Evolutionary conservation across 1,140 invertebrate species (phyloP).

Genomic region (Heliconius melpomene): DNA sequence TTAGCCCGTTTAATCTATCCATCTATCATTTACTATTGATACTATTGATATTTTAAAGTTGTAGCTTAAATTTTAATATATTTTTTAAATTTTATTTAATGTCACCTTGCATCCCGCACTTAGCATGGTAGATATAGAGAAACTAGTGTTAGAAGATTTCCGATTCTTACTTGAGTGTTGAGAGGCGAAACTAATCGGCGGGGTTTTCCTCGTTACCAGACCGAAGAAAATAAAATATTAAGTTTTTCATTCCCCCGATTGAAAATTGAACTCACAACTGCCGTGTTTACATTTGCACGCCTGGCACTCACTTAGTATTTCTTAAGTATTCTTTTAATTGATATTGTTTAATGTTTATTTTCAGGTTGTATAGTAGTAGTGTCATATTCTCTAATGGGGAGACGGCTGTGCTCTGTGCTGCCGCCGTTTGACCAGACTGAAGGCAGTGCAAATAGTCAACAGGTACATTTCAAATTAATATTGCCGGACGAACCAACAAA

Average conservation of each 20-base stretch:
- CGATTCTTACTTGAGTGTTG: background rate
- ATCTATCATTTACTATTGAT: too few relatives aligned
- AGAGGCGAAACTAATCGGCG: background rate
- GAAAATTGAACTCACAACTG: background rate
- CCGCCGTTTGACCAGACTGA: conserved; percentile 84
- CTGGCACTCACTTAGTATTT: too few relatives aligned
- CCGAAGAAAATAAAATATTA: background rate
- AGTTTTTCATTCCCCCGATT: background rate
- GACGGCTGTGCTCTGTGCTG: conserved; percentile 84
- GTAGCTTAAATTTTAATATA: too few relatives aligned
- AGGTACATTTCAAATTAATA: conserved; percentile 69
- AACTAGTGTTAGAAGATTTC: too few relatives aligned
- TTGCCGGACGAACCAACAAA: too few relatives aligned
- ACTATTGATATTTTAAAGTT: too few relatives aligned
- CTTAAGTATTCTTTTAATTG: background rate
- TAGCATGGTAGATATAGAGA: too few relatives aligned
- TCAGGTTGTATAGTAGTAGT: conserved; percentile 86
- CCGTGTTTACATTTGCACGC: background rate
- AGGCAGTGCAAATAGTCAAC: conserved; percentile 83
- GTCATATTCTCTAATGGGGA: conserved; percentile 87
- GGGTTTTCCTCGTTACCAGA: background rate
- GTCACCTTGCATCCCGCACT: too few relatives aligned
- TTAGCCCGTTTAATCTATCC: too few relatives aligned
- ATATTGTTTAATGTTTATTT: background rate
- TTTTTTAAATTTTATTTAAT: too few relatives aligned